Percentiles rank a stretch among this genome's conserved stretches.
phyloP scores from a whole-genome alignment of 2,113 vertebrate species.

The Camelus bactrianus region DNA sequence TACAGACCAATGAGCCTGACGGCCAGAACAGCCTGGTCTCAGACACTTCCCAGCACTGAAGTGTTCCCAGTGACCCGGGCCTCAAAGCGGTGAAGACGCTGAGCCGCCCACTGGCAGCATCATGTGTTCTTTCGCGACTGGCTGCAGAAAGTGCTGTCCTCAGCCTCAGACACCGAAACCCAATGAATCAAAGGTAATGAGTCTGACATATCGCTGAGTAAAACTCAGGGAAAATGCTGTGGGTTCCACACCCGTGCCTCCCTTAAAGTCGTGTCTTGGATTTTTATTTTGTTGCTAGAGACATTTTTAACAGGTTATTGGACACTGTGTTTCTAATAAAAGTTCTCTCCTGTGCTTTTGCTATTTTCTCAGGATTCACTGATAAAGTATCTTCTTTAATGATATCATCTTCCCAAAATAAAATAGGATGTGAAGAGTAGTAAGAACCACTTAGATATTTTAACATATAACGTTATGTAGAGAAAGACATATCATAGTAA shows the following conservation, averaged over 20 bases:
- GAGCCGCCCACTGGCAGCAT: slow-evolving; percentile 16
- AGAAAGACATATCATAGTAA: not conserved
- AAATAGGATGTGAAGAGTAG: not conserved
- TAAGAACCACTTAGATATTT: slow-evolving; percentile 58
- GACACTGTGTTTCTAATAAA: slow-evolving; percentile 66
- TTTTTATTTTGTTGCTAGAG: slow-evolving; percentile 80
- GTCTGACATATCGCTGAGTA: slow-evolving; percentile 74
- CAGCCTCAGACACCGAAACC: slow-evolving; percentile 60
- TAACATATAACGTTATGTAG: not conserved
- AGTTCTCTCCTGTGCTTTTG: slow-evolving; percentile 43
- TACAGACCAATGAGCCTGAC: not conserved
- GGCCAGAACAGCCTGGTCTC: not conserved
- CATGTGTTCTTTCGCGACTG: slow-evolving; percentile 57
- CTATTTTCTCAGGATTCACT: slow-evolving; percentile 56
- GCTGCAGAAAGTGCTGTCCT: slow-evolving; percentile 64
- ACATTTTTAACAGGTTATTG: slow-evolving; percentile 79
- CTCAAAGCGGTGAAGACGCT: not conserved
- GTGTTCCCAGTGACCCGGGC: not conserved
- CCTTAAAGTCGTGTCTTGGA: slow-evolving; percentile 23
- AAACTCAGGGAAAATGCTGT: slow-evolving; percentile 68
- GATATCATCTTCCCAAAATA: not conserved
- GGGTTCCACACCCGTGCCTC: slow-evolving; percentile 68
- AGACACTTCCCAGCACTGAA: not conserved
- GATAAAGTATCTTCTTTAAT: not conserved
- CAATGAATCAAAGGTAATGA: slow-evolving; percentile 84